Evolutionary conservation across 2,797 vertebrate genomes (phyloP).

Genomic region (Tarsius wallacei): DNA sequence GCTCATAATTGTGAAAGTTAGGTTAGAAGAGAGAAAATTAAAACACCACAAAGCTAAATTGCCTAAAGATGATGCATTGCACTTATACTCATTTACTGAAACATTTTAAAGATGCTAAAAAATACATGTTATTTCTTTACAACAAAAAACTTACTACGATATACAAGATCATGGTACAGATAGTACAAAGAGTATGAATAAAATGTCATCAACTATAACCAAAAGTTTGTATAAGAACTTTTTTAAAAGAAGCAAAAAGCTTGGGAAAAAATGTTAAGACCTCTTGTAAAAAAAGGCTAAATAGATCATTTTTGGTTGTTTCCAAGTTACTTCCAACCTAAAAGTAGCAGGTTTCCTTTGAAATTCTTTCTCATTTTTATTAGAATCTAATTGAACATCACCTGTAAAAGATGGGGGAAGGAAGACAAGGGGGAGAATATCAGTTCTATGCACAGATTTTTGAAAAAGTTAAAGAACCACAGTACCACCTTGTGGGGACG

Average conservation of each 20-base stretch:
- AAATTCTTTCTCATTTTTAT: constrained; percentile 85
- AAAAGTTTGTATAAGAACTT: constrained; percentile 65
- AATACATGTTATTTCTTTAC: constrained; percentile 57
- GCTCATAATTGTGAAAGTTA: constrained; percentile 66
- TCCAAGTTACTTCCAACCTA: constrained; percentile 78
- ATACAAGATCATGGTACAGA: neutral
- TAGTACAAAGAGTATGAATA: constrained; percentile 33
- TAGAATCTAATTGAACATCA: constrained; percentile 87
- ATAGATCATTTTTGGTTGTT: constrained; percentile 80
- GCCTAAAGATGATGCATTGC: constrained; percentile 11
- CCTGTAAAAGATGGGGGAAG: constrained; percentile 83
- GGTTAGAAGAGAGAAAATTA: constrained; percentile 36
- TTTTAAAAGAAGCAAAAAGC: constrained; percentile 61
- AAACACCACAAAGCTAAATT: constrained; percentile 17
- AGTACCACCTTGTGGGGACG: constrained; percentile 92
- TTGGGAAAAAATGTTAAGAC: neutral
- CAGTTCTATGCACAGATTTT: constrained; percentile 49
- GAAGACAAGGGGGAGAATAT: constrained; percentile 70
- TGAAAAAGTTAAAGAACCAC: constrained; percentile 88
- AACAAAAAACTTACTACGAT: constrained; percentile 57
- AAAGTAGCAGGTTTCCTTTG: constrained; percentile 84
- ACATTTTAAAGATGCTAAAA: constrained; percentile 64
- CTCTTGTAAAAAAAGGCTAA: constrained; percentile 64
- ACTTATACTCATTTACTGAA: constrained; percentile 53
- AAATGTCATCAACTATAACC: constrained; percentile 62